Evolutionary conservation across 1,140 invertebrate species (phyloP).

Genomic region (Euschistus heros): DNA sequence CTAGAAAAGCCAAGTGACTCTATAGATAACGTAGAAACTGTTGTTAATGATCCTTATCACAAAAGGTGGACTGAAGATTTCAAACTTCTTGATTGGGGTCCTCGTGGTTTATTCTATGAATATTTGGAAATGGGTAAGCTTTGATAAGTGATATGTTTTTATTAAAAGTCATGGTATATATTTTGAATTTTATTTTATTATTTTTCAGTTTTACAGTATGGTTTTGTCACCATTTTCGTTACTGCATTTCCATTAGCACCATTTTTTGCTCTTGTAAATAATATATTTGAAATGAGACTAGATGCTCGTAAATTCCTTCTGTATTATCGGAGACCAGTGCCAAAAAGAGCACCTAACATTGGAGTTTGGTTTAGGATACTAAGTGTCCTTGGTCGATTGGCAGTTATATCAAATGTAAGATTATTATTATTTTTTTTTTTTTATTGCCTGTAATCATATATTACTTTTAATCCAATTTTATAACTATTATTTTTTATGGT

Average conservation of each 20-base stretch:
- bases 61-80: constrained; percentile 86
- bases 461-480: not conserved
- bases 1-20: constrained; percentile 31
- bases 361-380: constrained; percentile 88
- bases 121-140: constrained; percentile 92
- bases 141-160: not conserved
- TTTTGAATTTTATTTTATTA: not conserved
- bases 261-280: constrained; percentile 78
- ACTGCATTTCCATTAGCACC: constrained; percentile 82
- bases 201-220: constrained; percentile 72
- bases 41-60: constrained; percentile 29
- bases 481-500: not conserved
- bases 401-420: constrained; percentile 87
- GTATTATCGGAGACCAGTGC: constrained; percentile 56
- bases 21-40: constrained; percentile 29
- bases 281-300: constrained; percentile 78
- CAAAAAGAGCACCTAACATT: constrained; percentile 72
- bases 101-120: constrained; percentile 87
- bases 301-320: constrained; percentile 79
- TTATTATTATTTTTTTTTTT: not conserved
- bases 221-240: constrained; percentile 83
- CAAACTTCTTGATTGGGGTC: constrained; percentile 76
- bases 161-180: not conserved
- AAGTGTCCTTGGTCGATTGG: constrained; percentile 78
- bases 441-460: not conserved